Evolutionary conservation across 2,888 invertebrate species (phyloP), one percentile per base, ranked within the genome.

Genomic region (Eilema sororculum): DNA sequence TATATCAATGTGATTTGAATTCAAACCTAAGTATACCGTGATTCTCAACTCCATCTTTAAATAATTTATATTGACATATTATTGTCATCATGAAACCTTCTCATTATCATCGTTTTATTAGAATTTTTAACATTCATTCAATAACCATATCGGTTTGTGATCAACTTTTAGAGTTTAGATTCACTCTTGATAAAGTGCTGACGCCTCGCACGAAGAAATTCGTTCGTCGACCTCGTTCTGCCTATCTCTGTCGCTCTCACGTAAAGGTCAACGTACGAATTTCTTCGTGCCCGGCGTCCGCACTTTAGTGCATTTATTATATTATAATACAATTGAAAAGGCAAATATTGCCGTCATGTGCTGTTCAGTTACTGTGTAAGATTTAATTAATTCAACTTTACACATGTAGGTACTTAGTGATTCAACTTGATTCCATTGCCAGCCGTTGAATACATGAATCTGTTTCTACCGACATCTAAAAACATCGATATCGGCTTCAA

Each of bases 71-170:
- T 70, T 75, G 64, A 65, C 75, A 70, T 72, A 72, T 78, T 78
- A 78, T 78, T 78, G 78, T 78, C 78, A 75, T 68, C 73, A 71
- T 66, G 69, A 79, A 78, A 64, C 28, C 41, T 57, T 63, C n/a
- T 28, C 41, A 41, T 41, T 16, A 41, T 16, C 16, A 12, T 41
- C 8, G 3, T 33, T 60, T 68, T 30, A 67, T 9, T n/a, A 52
- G 9, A 52, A n/a, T 9, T 52, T 52, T 6, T 52, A 52, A 8
- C 20, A n/a, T 52, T 52, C 8, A n/a, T 52, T 52, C n/a, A n/a
- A 52, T 52, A 52, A 52, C n/a, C 52, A 20, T 52, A 9, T n/a
- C 8, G 52, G 52, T n/a, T n/a, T 52, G 52, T 52, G 52, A 52
- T n/a, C n/a, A 52, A 20, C n/a, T 52, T 52, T 52, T n/a, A 52